Percentiles rank a stretch among this genome's conserved stretches.
Evolutionary conservation across 2,113 vertebrate genomes (phyloP).

Genomic region (Ahaetulla prasina): DNA sequence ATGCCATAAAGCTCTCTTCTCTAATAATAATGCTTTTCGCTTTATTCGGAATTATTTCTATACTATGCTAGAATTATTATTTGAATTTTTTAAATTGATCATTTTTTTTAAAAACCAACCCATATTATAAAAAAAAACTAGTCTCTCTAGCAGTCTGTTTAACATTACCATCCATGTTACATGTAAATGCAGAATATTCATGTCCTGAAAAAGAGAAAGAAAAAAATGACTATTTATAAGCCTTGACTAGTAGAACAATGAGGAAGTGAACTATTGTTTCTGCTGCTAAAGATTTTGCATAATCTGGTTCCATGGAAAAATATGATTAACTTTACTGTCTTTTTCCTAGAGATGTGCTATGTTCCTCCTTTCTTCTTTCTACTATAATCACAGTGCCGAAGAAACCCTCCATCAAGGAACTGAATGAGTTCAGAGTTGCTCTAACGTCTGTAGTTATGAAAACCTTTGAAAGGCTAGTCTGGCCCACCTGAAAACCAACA

Average conservation of each 20-base stretch:
- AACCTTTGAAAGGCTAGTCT: too few relatives aligned
- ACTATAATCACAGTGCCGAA: too few relatives aligned
- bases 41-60: not conserved
- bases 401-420: too few relatives aligned
- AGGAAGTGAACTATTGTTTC: conserved; percentile 14
- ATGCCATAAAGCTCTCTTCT: not conserved
- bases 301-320: conserved; percentile 2
- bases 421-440: too few relatives aligned
- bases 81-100: not conserved
- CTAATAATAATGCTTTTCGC: not conserved
- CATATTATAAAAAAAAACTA: not conserved
- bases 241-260: not conserved
- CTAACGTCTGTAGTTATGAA: too few relatives aligned
- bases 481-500: too few relatives aligned
- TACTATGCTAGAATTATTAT: not conserved
- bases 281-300: not conserved
- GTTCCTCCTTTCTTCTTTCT: too few relatives aligned
- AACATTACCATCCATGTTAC: not conserved
- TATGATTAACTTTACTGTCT: not conserved
- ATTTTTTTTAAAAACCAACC: not conserved
- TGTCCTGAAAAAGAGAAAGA: not conserved
- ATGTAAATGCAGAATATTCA: not conserved
- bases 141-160: not conserved
- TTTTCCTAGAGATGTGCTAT: not conserved
- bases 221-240: not conserved